Percentiles rank a stretch among this genome's conserved stretches.
These are phyloP conservation scores for Papilio helenus DNA, from an alignment of 1,140 invertebrate genomes.

Conservation along the genomic window DNA sequence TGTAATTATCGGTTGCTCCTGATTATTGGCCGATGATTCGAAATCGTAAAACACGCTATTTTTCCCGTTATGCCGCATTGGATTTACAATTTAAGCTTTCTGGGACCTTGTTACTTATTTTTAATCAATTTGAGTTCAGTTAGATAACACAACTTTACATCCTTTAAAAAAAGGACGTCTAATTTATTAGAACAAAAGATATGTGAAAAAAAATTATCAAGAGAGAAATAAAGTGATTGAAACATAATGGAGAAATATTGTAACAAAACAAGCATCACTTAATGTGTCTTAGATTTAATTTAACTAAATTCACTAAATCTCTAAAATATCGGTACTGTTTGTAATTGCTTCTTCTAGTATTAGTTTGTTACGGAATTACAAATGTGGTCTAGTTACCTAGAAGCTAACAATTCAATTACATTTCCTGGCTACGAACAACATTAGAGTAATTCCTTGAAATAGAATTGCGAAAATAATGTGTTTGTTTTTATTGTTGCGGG, in stretches of 20 bases:
- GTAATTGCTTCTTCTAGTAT: background rate
- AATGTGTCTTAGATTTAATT: too few relatives aligned
- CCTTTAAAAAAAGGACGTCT: too few relatives aligned
- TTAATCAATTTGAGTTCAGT: background rate
- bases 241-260: too few relatives aligned
- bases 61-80: background rate
- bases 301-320: background rate
- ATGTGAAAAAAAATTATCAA: too few relatives aligned
- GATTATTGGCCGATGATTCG: background rate
- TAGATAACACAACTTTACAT: background rate
- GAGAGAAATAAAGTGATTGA: too few relatives aligned
- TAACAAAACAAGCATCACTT: too few relatives aligned
- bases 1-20: conserved; percentile 27
- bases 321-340: background rate
- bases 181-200: too few relatives aligned
- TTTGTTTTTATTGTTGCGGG: background rate
- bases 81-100: background rate
- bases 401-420: background rate
- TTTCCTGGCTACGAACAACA: conserved; percentile 1
- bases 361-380: background rate
- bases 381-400: background rate
- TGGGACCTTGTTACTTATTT: background rate
- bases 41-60: background rate
- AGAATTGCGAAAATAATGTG: background rate
- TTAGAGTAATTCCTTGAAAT: background rate